Evolutionary conservation across 2,888 invertebrate genomes (phyloP), one percentile per base, ranked within the genome.

Genomic region (Argyresthia goedartella): DNA sequence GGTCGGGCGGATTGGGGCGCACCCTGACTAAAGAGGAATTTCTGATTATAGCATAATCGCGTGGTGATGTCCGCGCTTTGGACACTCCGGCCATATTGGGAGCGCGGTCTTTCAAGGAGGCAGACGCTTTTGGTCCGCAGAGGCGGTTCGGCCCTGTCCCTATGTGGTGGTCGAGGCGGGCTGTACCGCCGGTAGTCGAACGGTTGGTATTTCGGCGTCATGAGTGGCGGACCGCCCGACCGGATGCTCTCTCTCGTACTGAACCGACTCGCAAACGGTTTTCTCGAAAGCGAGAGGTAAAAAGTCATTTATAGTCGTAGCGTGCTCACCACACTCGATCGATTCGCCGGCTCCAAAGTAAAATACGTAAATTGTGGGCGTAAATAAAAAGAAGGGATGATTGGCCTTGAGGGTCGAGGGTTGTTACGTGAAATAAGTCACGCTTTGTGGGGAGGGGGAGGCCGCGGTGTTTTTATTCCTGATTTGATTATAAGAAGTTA

Each of bases 281-380:
- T 66, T 66, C 71, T 70, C 48, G 25, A 25, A 25, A 25, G 25
- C 25, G 25, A 25, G 2, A 25, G 71, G 71, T 74, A 81, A 82
- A 84, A 84, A 85, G 79, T 81, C 77, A 81, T 77, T 79, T 77
- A 82, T 81, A 68, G 77, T 60, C 62, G 68, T 82, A 58, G 82
- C 84, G 84, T 85, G 84, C 68, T 64, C 36, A 11, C 16, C 46
- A 68, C 55, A 60, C 57, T 58, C 71, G 73, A 84, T 85, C 85
- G 82, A 84, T 84, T 71, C 64, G 58, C 64, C 64, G 65, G 68
- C 11, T 41, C 13, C 25, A 50, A 14, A 34, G n/a, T 25, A 34
- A 15, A 50, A 34, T 43, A 41, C 43, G 50, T 50, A 50, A 66
- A 65, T 65, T 59, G 65, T 63, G 66, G 68, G 66, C 73, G 67